These are phyloP conservation scores for Macropus fuliginosus DNA, from an alignment of 2,797 vertebrate species.

Conservation along the genomic window DNA sequence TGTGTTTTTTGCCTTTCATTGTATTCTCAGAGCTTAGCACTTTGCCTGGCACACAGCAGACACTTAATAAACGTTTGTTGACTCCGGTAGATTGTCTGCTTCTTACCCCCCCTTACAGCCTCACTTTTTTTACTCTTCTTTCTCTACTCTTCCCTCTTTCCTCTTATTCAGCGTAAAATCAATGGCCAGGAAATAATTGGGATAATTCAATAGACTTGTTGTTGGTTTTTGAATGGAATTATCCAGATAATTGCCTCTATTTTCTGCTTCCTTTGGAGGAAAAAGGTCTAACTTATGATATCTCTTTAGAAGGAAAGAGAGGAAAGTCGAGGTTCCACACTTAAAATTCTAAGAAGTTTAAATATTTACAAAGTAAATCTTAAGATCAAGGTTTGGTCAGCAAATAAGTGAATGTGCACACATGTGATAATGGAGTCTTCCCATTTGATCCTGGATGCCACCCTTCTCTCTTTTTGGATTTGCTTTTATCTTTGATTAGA, in stretches of 20 bases:
- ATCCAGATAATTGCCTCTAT: neutral
- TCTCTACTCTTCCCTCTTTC: neutral
- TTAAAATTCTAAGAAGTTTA: neutral
- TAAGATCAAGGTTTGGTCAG: neutral
- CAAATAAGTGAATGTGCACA: neutral
- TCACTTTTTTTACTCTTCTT: neutral
- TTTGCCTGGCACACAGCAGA: no score
- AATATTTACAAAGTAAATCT: neutral
- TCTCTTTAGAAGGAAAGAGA: conserved; percentile 18
- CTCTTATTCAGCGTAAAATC: neutral
- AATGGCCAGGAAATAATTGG: neutral
- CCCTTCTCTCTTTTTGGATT: conserved; percentile 21
- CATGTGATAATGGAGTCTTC: neutral
- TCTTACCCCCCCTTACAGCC: neutral
- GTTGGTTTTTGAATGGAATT: conserved; percentile 17
- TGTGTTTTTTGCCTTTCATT: neutral
- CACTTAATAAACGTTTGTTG: no score
- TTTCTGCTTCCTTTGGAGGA: conserved; percentile 5
- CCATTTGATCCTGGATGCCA: neutral
- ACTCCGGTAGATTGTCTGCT: no score
- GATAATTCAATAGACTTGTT: neutral
- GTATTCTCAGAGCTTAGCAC: no score
- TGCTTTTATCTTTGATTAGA: conserved; percentile 37
- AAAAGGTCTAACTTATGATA: neutral
- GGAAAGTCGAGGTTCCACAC: neutral